Conservation (phyloP, 2,888 invertebrate genomes). For the Thalpophila matura region DNA sequence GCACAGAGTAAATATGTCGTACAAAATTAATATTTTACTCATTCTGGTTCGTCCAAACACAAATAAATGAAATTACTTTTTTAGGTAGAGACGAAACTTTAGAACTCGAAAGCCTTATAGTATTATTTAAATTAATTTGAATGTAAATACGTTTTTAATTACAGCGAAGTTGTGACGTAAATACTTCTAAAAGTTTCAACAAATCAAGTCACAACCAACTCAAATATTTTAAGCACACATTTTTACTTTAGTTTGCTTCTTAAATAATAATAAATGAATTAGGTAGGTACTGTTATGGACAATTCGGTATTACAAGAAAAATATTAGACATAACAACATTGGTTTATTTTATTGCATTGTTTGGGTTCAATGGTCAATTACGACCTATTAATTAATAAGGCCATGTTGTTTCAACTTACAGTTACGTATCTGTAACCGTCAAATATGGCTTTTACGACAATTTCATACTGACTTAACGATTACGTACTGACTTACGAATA, state of each 20-base stretch:
- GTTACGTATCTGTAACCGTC: too few species aligned
- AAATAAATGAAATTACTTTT: conserved; percentile 49
- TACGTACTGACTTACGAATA: too few species aligned
- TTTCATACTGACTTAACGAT: too few species aligned
- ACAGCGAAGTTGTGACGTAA: conserved; percentile 3
- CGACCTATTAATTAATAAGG: too few species aligned
- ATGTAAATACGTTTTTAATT: conserved; percentile 41
- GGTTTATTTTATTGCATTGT: too few species aligned
- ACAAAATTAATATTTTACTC: conserved; percentile 43
- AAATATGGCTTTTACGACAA: too few species aligned
- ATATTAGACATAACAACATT: too few species aligned
- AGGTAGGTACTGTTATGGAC: too few species aligned
- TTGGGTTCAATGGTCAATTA: too few species aligned
- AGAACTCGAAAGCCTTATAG: conserved; percentile 6
- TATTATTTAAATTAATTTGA: conserved; percentile 16
- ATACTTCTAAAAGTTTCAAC: conserved; percentile 4
- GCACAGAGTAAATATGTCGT: conserved; percentile 40
- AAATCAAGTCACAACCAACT: background rate
- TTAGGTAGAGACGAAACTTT: conserved; percentile 27
- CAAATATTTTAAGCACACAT: background rate
- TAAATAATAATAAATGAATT: too few species aligned
- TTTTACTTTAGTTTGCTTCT: background rate
- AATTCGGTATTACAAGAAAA: too few species aligned
- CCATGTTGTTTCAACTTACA: too few species aligned
- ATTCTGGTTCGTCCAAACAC: conserved; percentile 25